Evolutionary conservation across 2,113 vertebrate species (phyloP).

Genomic region (Jacana jacana): DNA sequence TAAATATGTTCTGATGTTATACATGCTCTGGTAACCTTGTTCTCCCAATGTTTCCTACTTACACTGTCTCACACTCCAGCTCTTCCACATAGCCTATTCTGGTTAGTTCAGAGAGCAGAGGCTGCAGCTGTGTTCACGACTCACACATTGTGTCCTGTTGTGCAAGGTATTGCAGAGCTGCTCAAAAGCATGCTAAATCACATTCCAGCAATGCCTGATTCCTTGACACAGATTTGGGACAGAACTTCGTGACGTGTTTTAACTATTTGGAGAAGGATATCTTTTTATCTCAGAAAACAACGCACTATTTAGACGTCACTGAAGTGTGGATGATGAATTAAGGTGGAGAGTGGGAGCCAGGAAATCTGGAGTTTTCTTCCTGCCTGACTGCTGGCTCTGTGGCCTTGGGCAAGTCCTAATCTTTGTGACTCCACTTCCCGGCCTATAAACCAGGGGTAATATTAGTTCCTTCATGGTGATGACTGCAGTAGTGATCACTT

Average conservation of each 20-base stretch:
- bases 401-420: constrained; percentile 5
- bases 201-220: background rate
- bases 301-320: background rate
- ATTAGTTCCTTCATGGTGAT: background rate
- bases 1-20: fast-evolving
- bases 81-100: background rate
- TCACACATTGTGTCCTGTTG: background rate
- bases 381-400: background rate
- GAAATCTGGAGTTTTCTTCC: constrained; percentile 48
- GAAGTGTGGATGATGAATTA: constrained; percentile 18
- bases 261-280: background rate
- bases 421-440: constrained; percentile 24
- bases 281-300: background rate
- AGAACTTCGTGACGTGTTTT: background rate
- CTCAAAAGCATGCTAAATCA: background rate
- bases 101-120: background rate
- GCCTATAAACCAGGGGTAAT: constrained; percentile 11
- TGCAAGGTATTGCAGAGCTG: background rate
- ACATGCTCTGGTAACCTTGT: background rate
- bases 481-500: background rate
- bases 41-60: background rate
- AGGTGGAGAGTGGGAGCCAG: constrained; percentile 14
- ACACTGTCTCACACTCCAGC: background rate
- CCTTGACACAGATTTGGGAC: background rate
- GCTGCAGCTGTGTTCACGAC: background rate